These are phyloP conservation scores for Lepidocyrtinus sp. DNA, from an alignment of 2,888 invertebrate genomes.

Conservation along the genomic window DNA sequence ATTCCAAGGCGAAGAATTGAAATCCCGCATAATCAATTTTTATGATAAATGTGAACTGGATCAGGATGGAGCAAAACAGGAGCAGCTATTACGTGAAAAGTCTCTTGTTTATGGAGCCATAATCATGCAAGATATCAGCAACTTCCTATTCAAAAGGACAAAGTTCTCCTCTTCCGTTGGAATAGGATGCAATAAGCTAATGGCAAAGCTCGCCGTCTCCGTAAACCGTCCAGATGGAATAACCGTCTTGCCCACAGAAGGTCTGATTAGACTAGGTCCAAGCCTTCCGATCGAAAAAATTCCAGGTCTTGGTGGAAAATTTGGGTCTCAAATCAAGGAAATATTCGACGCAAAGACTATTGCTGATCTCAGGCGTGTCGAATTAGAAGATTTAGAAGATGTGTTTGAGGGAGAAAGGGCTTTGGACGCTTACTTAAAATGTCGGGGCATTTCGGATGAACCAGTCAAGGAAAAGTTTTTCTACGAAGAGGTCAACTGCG, in stretches of 20 bases:
- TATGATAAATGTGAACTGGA: too few species aligned
- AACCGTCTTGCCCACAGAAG: conserved; percentile 24
- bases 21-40: not conserved
- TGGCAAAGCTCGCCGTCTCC: conserved; percentile 33
- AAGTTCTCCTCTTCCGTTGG: conserved; percentile 31
- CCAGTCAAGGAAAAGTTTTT: conserved; percentile 26
- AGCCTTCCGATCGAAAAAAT: conserved; percentile 15
- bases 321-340: not conserved
- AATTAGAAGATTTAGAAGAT: conserved; percentile 4
- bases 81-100: not conserved
- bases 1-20: conserved; percentile 1
- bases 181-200: conserved; percentile 30
- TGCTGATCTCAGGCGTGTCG: conserved; percentile 1
- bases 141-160: conserved; percentile 18
- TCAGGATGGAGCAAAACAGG: not conserved
- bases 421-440: not conserved
- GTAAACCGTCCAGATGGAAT: conserved; percentile 45
- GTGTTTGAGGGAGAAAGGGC: not conserved
- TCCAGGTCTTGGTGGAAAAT: conserved; percentile 27
- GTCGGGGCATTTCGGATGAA: conserved; percentile 16
- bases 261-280: conserved; percentile 1
- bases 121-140: conserved; percentile 32
- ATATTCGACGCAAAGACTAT: not conserved
- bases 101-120: conserved; percentile 20
- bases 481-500: conserved; percentile 19